Evolutionary conservation across 2,888 invertebrate species (phyloP).

Genomic region (Dromius quadrimaculatus): DNA sequence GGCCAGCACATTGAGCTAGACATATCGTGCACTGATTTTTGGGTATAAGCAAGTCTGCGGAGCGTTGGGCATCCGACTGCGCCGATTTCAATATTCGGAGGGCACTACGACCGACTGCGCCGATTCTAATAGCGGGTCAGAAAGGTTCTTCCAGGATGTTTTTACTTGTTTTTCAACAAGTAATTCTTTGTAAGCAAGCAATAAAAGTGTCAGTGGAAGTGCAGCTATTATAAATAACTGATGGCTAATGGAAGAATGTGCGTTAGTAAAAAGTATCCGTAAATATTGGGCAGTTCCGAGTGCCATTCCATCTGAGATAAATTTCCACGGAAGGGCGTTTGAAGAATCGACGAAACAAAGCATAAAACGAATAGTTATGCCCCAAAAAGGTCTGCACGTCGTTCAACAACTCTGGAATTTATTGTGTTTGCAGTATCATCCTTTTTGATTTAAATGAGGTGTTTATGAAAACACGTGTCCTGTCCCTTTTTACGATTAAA

Average conservation of each 20-base stretch:
- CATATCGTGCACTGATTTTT: no score
- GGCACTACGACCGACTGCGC: no score
- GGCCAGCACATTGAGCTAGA: no score
- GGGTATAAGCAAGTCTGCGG: no score
- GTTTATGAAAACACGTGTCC: slow-evolving; percentile 38
- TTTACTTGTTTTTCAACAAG: no score
- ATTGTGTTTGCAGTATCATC: slow-evolving; percentile 14
- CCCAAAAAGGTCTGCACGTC: slow-evolving; percentile 39
- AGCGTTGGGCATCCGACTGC: no score
- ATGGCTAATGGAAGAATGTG: slow-evolving; percentile 2
- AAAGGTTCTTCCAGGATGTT: no score
- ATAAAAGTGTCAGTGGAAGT: slow-evolving; percentile 30
- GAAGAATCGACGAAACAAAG: slow-evolving; percentile 42
- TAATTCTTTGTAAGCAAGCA: background rate
- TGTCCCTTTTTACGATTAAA: slow-evolving; percentile 10
- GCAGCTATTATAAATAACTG: slow-evolving; percentile 29
- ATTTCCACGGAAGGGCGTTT: slow-evolving; percentile 13
- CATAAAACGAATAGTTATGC: slow-evolving; percentile 48
- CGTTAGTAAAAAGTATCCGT: slow-evolving; percentile 16
- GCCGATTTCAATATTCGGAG: no score
- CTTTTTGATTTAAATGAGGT: slow-evolving; percentile 44
- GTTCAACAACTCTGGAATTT: slow-evolving; percentile 13
- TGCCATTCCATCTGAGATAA: slow-evolving; percentile 26
- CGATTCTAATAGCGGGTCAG: no score
- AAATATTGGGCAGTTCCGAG: slow-evolving; percentile 24